Evolutionary conservation across 1,140 invertebrate genomes (phyloP).

Genomic region (Lamellibrachia luymesi): DNA sequence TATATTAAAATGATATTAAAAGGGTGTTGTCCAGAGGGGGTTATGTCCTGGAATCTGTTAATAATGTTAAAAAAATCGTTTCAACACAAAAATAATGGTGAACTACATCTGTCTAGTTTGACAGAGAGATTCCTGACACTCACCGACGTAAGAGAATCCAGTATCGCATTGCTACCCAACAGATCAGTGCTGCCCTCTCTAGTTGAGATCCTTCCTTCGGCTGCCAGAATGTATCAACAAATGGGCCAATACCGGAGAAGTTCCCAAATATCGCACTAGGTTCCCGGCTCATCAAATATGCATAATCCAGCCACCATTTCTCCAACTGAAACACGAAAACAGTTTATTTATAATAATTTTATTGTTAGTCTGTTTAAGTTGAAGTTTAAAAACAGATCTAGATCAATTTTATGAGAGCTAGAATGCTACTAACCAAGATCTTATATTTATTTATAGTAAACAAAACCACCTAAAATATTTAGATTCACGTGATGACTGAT

Average conservation of each 20-base stretch:
- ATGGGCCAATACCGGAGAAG: slow-evolving; percentile 52
- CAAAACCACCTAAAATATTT: too few species aligned
- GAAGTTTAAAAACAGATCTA: too few species aligned
- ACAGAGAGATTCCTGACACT: neutral
- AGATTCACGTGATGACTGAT: too few species aligned
- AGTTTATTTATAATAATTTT: neutral
- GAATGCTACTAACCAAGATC: too few species aligned
- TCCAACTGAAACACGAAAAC: slow-evolving; percentile 43
- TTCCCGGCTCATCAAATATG: slow-evolving; percentile 49
- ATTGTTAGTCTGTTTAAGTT: too few species aligned
- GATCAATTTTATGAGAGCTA: too few species aligned
- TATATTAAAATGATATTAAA: too few species aligned
- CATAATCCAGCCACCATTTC: slow-evolving; percentile 56
- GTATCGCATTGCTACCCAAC: slow-evolving; percentile 45
- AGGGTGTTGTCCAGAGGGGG: too few species aligned
- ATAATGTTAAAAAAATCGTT: too few species aligned
- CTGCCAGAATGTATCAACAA: slow-evolving; percentile 44
- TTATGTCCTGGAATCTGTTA: too few species aligned
- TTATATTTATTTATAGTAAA: too few species aligned
- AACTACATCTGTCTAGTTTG: neutral
- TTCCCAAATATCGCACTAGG: slow-evolving; percentile 53
- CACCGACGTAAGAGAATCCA: slow-evolving; percentile 53
- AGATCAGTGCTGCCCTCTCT: slow-evolving; percentile 43
- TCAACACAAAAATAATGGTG: too few species aligned
- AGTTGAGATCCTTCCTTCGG: slow-evolving; percentile 43